Conservation (phyloP, 2,113 vertebrate genomes). For the Spheniscus mendiculus region DNA sequence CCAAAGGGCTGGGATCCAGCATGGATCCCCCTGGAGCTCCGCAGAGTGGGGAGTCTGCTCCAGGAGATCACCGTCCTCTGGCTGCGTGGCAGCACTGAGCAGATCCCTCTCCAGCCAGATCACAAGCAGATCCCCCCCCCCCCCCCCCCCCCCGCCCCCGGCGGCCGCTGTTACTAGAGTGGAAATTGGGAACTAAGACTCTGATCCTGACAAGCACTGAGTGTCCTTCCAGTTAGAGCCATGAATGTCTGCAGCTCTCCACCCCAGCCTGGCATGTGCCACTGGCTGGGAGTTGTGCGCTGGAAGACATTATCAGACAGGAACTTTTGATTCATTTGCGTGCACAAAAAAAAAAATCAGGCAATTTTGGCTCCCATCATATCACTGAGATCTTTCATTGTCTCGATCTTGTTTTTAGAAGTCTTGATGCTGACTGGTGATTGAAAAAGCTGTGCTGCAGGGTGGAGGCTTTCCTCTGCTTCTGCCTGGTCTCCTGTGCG, state of each 20-base stretch:
- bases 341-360: neutral
- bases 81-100: neutral
- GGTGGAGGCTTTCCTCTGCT: constrained; percentile 49
- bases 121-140: neutral
- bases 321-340: constrained; percentile 42
- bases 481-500: neutral
- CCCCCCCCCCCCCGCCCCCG: too few relatives aligned
- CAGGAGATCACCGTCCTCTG: neutral
- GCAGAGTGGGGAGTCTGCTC: neutral
- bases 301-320: constrained; percentile 43
- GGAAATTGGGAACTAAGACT: neutral
- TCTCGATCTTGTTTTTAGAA: constrained; percentile 33
- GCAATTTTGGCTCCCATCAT: constrained; percentile 3
- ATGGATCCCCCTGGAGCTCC: neutral
- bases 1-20: neutral
- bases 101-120: neutral
- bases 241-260: constrained; percentile 15
- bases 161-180: neutral
- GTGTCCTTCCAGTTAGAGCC: neutral
- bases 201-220: neutral
- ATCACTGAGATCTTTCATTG: constrained; percentile 59
- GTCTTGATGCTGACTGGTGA: neutral
- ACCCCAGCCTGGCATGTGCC: constrained; percentile 52
- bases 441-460: constrained; percentile 17
- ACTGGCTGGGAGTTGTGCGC: neutral